These are phyloP conservation scores for Oreochromis aureus DNA, from an alignment of 2,113 vertebrate genomes.

Conservation along the genomic window DNA sequence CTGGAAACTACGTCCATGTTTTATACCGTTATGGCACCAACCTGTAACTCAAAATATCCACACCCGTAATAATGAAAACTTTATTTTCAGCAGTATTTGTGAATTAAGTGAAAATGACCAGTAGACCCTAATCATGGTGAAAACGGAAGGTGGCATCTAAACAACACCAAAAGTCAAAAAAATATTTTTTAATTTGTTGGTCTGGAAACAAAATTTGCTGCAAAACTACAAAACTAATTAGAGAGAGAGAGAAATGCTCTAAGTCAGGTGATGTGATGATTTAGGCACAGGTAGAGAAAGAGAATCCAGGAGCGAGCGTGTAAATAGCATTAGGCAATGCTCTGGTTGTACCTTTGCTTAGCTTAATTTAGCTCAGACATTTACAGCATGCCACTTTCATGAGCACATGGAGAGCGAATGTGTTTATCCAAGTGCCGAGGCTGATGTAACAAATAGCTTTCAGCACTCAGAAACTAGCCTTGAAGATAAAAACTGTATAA, in stretches of 20 bases:
- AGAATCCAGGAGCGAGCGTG: not conserved
- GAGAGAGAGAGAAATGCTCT: not conserved
- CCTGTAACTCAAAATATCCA: not conserved
- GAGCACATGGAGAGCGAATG: not conserved
- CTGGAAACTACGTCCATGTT: not conserved
- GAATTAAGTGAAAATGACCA: not conserved
- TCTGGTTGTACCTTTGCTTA: not conserved
- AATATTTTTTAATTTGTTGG: not conserved
- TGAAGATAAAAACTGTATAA: not conserved
- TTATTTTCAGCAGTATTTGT: not conserved
- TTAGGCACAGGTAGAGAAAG: not conserved
- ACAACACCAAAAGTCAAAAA: not conserved
- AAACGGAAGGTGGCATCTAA: not conserved
- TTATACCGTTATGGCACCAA: not conserved
- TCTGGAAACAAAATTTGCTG: not conserved
- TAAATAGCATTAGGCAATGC: not conserved
- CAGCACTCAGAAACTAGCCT: not conserved
- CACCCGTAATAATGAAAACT: not conserved
- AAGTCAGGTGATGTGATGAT: not conserved
- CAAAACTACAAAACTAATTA: not conserved
- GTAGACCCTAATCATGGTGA: not conserved
- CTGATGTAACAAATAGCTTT: not conserved
- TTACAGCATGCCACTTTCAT: not conserved
- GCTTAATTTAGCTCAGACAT: not conserved
- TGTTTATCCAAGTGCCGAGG: not conserved